Conservation (phyloP, 2,797 vertebrate genomes). For the Rhinella marina region DNA sequence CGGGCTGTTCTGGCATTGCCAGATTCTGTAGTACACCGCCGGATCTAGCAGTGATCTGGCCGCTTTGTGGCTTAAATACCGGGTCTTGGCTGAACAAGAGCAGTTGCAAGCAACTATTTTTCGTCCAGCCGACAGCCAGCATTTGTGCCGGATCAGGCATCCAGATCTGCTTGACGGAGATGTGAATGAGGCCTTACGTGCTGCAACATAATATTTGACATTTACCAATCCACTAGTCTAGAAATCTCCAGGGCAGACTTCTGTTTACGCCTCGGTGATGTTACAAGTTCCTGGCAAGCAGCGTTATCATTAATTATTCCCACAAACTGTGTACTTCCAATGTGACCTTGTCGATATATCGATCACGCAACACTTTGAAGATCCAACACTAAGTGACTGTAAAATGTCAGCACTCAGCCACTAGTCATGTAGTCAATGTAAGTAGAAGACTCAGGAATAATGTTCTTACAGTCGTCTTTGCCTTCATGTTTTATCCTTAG, state of each 20-base stretch:
- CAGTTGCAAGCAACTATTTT: too few species aligned
- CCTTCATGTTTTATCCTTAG: conserved; percentile 15
- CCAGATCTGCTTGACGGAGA: too few species aligned
- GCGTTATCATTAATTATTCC: conserved; percentile 9
- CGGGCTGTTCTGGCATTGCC: too few species aligned
- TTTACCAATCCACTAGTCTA: neutral
- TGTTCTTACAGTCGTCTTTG: neutral
- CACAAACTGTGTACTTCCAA: neutral
- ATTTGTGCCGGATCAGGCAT: too few species aligned
- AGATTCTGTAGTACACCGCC: too few species aligned
- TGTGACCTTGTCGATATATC: conserved; percentile 5
- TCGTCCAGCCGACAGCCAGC: too few species aligned
- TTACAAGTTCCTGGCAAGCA: neutral
- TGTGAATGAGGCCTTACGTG: neutral
- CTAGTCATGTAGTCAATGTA: neutral
- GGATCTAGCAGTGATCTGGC: too few species aligned
- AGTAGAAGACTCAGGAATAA: neutral
- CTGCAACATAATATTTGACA: neutral
- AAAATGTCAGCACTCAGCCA: neutral
- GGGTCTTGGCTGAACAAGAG: too few species aligned
- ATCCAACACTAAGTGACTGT: neutral
- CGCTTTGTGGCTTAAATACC: too few species aligned
- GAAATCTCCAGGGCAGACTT: neutral
- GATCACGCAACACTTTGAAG: neutral
- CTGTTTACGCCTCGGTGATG: neutral